A percentile compares a stretch with the other conserved stretches of the same genome.
phyloP scores from a whole-genome alignment of 2,888 invertebrate genomes.

The Rhamnusium bicolor region DNA sequence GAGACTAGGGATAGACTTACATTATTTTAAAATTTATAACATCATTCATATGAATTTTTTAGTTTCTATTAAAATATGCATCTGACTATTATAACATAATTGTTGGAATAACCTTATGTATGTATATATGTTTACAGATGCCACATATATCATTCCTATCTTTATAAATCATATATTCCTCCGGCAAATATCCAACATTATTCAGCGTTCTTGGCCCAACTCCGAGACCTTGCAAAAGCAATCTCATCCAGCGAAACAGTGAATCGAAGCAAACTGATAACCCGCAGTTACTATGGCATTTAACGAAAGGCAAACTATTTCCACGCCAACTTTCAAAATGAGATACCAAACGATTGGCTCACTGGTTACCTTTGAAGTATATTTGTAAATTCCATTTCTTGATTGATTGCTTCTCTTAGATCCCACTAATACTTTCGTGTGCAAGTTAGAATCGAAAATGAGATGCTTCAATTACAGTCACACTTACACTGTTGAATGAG shows the following conservation, averaged over 20 bases:
- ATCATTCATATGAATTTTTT: too few species aligned
- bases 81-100: too few species aligned
- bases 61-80: too few species aligned
- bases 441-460: neutral
- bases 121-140: neutral
- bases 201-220: constrained; percentile 11
- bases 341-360: constrained; percentile 9
- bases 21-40: too few species aligned
- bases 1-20: too few species aligned
- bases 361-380: constrained; percentile 21
- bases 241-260: constrained; percentile 22
- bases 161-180: constrained; percentile 5
- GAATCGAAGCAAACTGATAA: constrained; percentile 34
- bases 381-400: constrained; percentile 27
- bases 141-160: constrained; percentile 9
- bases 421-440: constrained; percentile 24
- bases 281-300: constrained; percentile 30
- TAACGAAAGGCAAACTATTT: constrained; percentile 37
- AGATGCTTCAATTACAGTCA: constrained; percentile 14
- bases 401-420: constrained; percentile 12
- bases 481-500: neutral
- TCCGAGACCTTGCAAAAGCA: constrained; percentile 3
- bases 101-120: neutral
- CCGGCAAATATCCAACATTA: constrained; percentile 14
- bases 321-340: constrained; percentile 23